Percentiles rank a stretch among this genome's conserved stretches.
Evolutionary conservation across 2,113 vertebrate genomes (phyloP).

Genomic region (Zapornia atra): DNA sequence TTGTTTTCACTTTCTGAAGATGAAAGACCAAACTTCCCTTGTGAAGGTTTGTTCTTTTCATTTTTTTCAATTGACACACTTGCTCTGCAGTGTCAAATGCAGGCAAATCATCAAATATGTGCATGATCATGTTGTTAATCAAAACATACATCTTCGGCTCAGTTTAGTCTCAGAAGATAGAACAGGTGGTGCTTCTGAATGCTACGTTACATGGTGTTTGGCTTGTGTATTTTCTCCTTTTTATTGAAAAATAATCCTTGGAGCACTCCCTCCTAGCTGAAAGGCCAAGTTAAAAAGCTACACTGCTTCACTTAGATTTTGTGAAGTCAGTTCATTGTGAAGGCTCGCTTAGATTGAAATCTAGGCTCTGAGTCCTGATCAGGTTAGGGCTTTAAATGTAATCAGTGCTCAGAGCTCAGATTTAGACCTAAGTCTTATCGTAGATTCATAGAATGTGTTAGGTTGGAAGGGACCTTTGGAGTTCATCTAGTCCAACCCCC

Average conservation of each 20-base stretch:
- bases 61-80: not conserved
- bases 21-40: not conserved
- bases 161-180: not conserved
- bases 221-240: not conserved
- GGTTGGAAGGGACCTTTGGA: too few relatives aligned
- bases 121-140: not conserved
- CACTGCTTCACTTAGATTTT: not conserved
- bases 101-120: not conserved
- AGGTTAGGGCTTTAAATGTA: not conserved
- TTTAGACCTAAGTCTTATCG: not conserved
- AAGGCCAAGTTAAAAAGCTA: not conserved
- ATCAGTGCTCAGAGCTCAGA: not conserved
- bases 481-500: too few relatives aligned
- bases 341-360: not conserved
- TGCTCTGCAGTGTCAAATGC: not conserved
- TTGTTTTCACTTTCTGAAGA: not conserved
- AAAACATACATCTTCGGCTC: not conserved
- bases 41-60: not conserved
- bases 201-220: accelerated
- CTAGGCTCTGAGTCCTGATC: not conserved
- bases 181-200: not conserved
- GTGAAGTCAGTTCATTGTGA: not conserved
- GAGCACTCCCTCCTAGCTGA: not conserved
- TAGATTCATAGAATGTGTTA: too few relatives aligned
- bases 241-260: not conserved